Evolutionary conservation across 2,888 invertebrate species (phyloP), one percentile per base, ranked within the genome.

Genomic region (Xestoiulus laeticollis): DNA sequence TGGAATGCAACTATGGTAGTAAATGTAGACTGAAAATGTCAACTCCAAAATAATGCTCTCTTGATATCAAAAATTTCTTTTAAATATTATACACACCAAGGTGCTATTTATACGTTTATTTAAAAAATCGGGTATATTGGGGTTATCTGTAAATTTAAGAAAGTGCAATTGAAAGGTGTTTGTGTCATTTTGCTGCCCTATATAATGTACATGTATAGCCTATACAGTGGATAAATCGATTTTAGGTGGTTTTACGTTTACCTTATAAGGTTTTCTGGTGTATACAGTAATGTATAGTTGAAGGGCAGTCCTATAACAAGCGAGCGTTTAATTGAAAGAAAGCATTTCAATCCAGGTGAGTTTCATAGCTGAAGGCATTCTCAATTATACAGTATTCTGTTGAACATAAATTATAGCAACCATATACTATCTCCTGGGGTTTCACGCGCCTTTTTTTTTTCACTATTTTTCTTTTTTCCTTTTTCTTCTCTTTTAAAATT

Each of bases 341-440:
- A 26, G 68, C 68, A 12, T 48, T 59, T 68, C 68, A 68, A 68
- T 68, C 68, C 68, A 68, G 68, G 68, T 68, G 68, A 68, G 68
- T 68, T 68, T 26, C 68, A 26, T 26, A 68, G 68, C 68, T 68
- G 12, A 68, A 68, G 68, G 68, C 68, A 26, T 4, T 53, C 26
- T 26, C 68, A 68, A 68, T 68, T 68, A 68, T 68, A 68, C 12
- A 68, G 68, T 26, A 26, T 68, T 68, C 68, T 26, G 68, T 68
- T 68, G 68, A 68, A 22, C 68, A 68, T 68, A 68, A 68, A 68
- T 68, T 68, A 68, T 68, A 26, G 68, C 68, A 26, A 26, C 68
- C 68, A 26, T 68, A n/a, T n/a, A 26, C 68, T 26, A 68, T 68
- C 22, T 68, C 26, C 26, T 26, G 26, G 26, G 68, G 68, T 26